These are phyloP conservation scores for Nasalis larvatus DNA, from an alignment of 2,113 vertebrate genomes.

Conservation along the genomic window DNA sequence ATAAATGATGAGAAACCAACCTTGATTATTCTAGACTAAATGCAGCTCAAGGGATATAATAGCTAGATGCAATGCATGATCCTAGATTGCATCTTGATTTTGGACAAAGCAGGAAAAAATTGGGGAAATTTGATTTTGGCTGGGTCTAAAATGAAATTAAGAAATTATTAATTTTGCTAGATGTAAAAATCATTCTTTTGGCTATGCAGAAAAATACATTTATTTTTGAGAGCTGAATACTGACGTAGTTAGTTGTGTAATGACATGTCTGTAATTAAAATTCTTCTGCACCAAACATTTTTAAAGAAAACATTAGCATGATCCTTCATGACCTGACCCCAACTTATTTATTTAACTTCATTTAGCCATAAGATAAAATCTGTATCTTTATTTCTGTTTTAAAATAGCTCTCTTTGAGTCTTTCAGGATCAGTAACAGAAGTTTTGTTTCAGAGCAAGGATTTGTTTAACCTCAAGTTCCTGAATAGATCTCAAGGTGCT, in stretches of 20 bases:
- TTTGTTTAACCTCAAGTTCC: conserved; percentile 6
- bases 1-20: neutral
- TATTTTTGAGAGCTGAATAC: neutral
- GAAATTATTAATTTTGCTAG: neutral
- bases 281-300: neutral
- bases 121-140: neutral
- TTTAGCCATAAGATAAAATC: neutral
- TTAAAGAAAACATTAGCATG: neutral
- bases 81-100: neutral
- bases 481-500: neutral
- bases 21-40: neutral
- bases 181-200: neutral
- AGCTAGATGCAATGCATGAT: neutral
- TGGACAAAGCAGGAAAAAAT: neutral
- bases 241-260: neutral
- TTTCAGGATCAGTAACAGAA: neutral
- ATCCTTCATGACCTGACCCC: neutral
- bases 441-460: neutral
- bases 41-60: neutral
- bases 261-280: neutral
- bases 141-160: neutral
- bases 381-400: neutral
- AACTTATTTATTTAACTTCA: neutral
- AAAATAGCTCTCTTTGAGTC: neutral
- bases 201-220: neutral